These are phyloP conservation scores for Cephus sareptanus DNA, from an alignment of 2,888 invertebrate genomes.

Conservation along the genomic window DNA sequence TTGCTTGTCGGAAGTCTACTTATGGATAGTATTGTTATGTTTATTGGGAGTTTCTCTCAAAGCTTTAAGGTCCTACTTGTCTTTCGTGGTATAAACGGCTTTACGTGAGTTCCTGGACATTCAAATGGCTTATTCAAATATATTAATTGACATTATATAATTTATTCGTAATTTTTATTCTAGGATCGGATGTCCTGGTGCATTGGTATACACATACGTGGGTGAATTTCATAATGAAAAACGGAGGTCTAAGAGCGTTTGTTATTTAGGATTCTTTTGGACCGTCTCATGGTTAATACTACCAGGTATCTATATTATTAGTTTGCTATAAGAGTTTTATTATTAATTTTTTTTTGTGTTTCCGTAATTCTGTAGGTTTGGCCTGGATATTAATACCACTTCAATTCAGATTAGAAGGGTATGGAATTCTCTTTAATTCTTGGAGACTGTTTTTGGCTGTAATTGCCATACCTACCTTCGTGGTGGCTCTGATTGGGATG, in stretches of 20 bases:
- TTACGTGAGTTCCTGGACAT: constrained; percentile 60
- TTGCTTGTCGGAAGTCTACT: constrained; percentile 69
- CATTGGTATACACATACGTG: constrained; percentile 73
- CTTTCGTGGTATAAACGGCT: constrained; percentile 75
- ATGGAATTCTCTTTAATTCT: constrained; percentile 71
- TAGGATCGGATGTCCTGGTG: constrained; percentile 71
- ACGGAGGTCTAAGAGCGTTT: constrained; percentile 71
- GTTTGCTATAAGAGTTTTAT: not conserved
- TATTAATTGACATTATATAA: not conserved
- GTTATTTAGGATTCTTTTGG: constrained; percentile 75
- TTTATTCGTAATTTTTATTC: not conserved
- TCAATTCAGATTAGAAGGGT: constrained; percentile 44
- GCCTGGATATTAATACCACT: constrained; percentile 77
- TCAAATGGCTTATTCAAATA: not conserved
- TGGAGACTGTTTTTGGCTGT: constrained; percentile 81
- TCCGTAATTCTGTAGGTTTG: constrained; percentile 67
- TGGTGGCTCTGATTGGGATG: constrained; percentile 71
- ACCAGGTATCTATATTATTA: constrained; percentile 66
- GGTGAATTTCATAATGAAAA: constrained; percentile 75
- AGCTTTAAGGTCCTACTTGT: constrained; percentile 71
- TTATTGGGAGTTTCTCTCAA: constrained; percentile 72
- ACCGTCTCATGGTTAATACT: constrained; percentile 73
- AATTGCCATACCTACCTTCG: constrained; percentile 74
- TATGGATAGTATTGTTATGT: constrained; percentile 69
- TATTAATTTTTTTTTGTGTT: constrained; percentile 23